Percentiles rank a stretch among this genome's conserved stretches.
Conservation (phyloP, 2,797 vertebrate genomes). For the Parotocinclus haroldoi region DNA sequence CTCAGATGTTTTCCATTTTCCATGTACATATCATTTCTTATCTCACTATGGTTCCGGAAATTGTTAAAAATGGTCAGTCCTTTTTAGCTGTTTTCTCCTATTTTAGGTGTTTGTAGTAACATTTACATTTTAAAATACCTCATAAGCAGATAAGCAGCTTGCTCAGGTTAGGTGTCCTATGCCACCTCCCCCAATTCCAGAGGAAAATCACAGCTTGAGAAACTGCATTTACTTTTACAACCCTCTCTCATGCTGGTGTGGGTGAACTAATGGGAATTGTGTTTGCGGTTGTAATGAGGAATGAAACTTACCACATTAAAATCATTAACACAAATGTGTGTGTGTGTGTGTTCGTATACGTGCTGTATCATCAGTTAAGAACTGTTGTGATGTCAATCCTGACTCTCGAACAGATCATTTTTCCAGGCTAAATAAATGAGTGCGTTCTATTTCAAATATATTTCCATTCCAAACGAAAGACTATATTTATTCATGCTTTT, state of each 20-base stretch:
- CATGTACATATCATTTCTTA: too few relatives aligned
- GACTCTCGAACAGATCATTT: too few relatives aligned
- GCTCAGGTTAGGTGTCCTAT: constrained; percentile 33
- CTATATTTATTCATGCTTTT: too few relatives aligned
- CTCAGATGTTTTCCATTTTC: too few relatives aligned
- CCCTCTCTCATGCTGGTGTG: neutral
- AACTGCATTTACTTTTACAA: constrained; percentile 1
- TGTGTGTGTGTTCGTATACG: constrained; percentile 24
- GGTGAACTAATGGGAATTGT: constrained; percentile 18
- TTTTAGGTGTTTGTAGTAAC: neutral
- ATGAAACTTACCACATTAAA: constrained; percentile 30
- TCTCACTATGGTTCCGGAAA: constrained; percentile 1
- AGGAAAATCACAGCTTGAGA: constrained; percentile 13
- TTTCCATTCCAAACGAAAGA: too few relatives aligned
- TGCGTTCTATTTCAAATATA: too few relatives aligned
- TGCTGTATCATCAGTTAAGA: constrained; percentile 14
- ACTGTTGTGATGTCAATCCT: too few relatives aligned
- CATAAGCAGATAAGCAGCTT: constrained; percentile 21
- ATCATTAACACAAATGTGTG: neutral
- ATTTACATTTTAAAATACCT: constrained; percentile 17
- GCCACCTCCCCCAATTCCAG: constrained; percentile 15
- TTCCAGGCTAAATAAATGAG: too few relatives aligned
- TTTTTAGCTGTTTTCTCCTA: constrained; percentile 7
- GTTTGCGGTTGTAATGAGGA: constrained; percentile 7
- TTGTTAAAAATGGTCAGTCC: constrained; percentile 2